These are phyloP conservation scores for Brevimyrus niger DNA, from an alignment of 2,113 vertebrate genomes.

Conservation along the genomic window DNA sequence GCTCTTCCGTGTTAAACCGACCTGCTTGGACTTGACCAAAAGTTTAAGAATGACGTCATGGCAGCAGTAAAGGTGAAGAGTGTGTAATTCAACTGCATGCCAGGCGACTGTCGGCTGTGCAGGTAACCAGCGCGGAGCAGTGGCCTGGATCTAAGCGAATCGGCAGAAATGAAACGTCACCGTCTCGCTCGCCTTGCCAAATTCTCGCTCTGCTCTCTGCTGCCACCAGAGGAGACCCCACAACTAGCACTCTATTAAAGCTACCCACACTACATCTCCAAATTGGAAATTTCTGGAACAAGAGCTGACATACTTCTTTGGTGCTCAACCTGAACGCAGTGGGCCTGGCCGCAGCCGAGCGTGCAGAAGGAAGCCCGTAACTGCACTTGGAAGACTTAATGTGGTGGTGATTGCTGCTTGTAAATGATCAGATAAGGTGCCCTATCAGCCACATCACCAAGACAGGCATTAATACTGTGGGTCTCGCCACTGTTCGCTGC, in stretches of 20 bases:
- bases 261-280: not conserved
- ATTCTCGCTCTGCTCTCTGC: not conserved
- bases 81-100: not conserved
- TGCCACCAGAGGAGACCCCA: not conserved
- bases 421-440: not conserved
- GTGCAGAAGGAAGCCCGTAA: not conserved
- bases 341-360: not conserved
- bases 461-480: not conserved
- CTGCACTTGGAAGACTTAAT: not conserved
- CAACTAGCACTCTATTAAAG: not conserved
- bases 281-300: not conserved
- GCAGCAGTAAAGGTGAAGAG: not conserved
- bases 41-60: not conserved
- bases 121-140: not conserved
- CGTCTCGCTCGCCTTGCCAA: not conserved
- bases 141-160: not conserved
- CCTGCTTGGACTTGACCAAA: not conserved
- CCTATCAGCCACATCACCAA: not conserved
- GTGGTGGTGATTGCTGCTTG: not conserved
- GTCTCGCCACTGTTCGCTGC: not conserved
- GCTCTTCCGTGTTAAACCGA: not conserved
- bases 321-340: not conserved
- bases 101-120: not conserved
- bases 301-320: not conserved
- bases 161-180: not conserved